Base-by-base conservation (phyloP, 2,888 invertebrate species). In the Drosophila multiciliata region DNA sequence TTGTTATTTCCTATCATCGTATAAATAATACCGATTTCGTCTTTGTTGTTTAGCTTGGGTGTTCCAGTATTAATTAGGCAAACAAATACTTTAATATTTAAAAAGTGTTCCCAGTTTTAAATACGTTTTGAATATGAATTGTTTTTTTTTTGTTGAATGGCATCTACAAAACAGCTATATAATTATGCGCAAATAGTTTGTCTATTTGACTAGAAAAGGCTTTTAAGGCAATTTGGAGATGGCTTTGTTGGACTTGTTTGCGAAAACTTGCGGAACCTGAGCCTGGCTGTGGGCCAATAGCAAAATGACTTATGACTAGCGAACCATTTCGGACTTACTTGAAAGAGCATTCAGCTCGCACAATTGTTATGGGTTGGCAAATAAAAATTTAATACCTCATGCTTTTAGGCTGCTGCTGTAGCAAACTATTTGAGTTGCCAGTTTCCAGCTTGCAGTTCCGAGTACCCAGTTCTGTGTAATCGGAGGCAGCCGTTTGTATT, bases 221-320 rank as follows among this genome's bases (percentile, higher is more conserved):
- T 90, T 90, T 90, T 90, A 90, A 71, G 86, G 72, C 87, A 89
- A 90, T 87, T 90, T 90, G 90, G 87, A 89, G 87, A 86, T 80
- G 78, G 78, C 82, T 79, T 88, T 83, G 84, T 88, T 85, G 68
- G 82, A 74, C 85, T 84, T 85, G 87, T 85, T 85, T 85, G 85
- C 82, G 54, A 73, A 79, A 78, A 78, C 74, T 75, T 75, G 33
- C 60, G 66, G 66, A 75, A 72, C 63, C 79, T 75, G 75, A 84
- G 76, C 63, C 76, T 82, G 85, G 80, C 78, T 66, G 38, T 26
- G 66, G 64, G 79, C 87, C 81, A 83, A 72, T 23, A 66, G 57
- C 70, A 59, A 82, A 82, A 77, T 86, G 86, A 86, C 87, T 86
- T 83, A 79, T 77, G 76, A 55, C 50, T 62, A 71, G 52, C 61